Base-by-base conservation (phyloP, 2,888 invertebrate species). In the Diaprepes abbreviatus region DNA sequence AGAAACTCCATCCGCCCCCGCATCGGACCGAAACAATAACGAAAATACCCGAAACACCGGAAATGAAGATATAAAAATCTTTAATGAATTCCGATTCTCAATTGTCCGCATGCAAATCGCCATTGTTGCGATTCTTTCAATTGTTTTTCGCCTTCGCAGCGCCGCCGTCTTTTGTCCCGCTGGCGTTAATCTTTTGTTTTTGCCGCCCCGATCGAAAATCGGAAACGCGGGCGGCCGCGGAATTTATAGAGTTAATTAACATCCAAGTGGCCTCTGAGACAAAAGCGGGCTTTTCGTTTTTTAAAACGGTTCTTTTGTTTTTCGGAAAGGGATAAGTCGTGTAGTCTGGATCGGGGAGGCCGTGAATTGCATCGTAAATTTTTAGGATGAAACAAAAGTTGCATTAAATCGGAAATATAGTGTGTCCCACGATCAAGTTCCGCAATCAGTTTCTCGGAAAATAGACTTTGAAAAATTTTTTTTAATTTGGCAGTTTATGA, bases 1-100 rank as follows among this genome's bases (percentile, higher is more conserved):
- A 28, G 24, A 19, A 21, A 5, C 35, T 7, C 19, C 36, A 43
- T 62, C 60, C 60, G 57, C 40, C 31, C 64, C 3, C 64, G 33
- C 50, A 28, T 28, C 60, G 38, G 45, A 28, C 45, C 64, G 52
- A 45, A 71, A 71, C 68, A 68, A 71, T 68, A 65, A 52, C 69
- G 66, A 66, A 55, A 68, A 67, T 72, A 73, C 68, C 71, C 73
- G 63, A 70, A 74, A 48, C 58, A 71, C 74, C 73, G 76, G 75
- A 75, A 77, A 77, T 77, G 78, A 78, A 78, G 79, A 77, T 77
- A 77, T 77, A 77, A 77, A 76, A 75, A 75, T 76, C 76, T 76
- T 76, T 75, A 76, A 76, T 77, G 69, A 74, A 76, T 76, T 74
- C 74, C 64, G 68, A 65, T 65, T 60, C 70, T 48, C 70, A 52